Evolutionary conservation across 2,797 vertebrate species (phyloP).

Genomic region (Chaetodon trifasciatus): DNA sequence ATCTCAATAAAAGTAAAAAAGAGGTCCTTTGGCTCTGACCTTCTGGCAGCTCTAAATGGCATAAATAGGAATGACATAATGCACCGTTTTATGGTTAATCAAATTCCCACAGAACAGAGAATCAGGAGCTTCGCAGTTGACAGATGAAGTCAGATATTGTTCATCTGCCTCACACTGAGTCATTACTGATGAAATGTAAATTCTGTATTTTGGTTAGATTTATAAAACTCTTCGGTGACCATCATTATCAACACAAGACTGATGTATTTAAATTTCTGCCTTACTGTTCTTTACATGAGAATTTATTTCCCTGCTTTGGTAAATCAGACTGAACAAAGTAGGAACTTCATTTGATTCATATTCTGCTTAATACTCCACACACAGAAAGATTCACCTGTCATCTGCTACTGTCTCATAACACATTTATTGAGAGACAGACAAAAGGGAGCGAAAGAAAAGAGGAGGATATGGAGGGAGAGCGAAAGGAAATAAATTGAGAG

Average conservation of each 20-base stretch:
- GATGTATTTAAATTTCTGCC: conserved; percentile 15
- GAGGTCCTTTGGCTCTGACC: conserved; percentile 77
- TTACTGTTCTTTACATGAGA: not conserved
- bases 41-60: conserved; percentile 81
- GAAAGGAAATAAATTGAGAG: conserved; percentile 78
- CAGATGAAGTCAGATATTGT: conserved; percentile 75
- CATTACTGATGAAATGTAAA: conserved; percentile 59
- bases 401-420: conserved; percentile 73
- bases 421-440: conserved; percentile 73
- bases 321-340: conserved; percentile 45
- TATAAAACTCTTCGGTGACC: conserved; percentile 33
- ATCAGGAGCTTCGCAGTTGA: conserved; percentile 70
- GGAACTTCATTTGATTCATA: conserved; percentile 62
- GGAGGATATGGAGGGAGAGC: conserved; percentile 71
- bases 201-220: conserved; percentile 38
- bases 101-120: conserved; percentile 84
- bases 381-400: conserved; percentile 77
- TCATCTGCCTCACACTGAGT: conserved; percentile 67
- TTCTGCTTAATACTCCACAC: conserved; percentile 59
- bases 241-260: conserved; percentile 23
- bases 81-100: conserved; percentile 86
- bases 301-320: conserved; percentile 31
- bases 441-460: conserved; percentile 72
- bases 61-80: conserved; percentile 86
- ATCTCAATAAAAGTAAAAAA: conserved; percentile 82